phyloP scores from a whole-genome alignment of 2,888 invertebrate genomes.

The Epinotia demarniana region DNA sequence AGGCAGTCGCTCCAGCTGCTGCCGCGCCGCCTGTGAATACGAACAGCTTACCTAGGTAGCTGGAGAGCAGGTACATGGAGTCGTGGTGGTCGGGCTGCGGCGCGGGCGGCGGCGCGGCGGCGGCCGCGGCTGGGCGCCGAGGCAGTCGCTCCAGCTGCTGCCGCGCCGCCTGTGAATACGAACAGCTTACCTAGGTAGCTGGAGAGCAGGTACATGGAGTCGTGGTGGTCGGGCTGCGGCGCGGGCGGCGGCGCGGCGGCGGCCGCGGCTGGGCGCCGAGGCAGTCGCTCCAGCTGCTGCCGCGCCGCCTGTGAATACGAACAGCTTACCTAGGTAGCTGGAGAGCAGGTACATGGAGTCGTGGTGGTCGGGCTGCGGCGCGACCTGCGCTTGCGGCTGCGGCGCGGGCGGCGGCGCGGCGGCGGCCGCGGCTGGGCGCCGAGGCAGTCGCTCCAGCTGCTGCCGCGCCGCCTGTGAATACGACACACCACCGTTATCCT shows the following conservation, averaged over 20 bases:
- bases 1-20: slow-evolving; percentile 95
- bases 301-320: slow-evolving; percentile 85
- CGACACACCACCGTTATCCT: slow-evolving; percentile 9
- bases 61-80: slow-evolving; percentile 72
- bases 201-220: slow-evolving; percentile 73
- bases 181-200: slow-evolving; percentile 66
- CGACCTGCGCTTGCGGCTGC: slow-evolving; percentile 81
- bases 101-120: slow-evolving; percentile 82
- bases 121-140: slow-evolving; percentile 90
- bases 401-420: slow-evolving; percentile 82
- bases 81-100: slow-evolving; percentile 69
- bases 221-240: slow-evolving; percentile 71
- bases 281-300: slow-evolving; percentile 95
- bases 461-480: slow-evolving; percentile 88
- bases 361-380: slow-evolving; percentile 67
- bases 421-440: slow-evolving; percentile 90
- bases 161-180: slow-evolving; percentile 85
- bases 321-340: slow-evolving; percentile 66
- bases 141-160: slow-evolving; percentile 96
- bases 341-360: slow-evolving; percentile 75
- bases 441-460: slow-evolving; percentile 94
- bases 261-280: slow-evolving; percentile 91
- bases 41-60: slow-evolving; percentile 65
- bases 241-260: slow-evolving; percentile 83
- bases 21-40: slow-evolving; percentile 87